Evolutionary conservation across 2,888 invertebrate species (phyloP).

Genomic region (Drosophila basisetae): DNA sequence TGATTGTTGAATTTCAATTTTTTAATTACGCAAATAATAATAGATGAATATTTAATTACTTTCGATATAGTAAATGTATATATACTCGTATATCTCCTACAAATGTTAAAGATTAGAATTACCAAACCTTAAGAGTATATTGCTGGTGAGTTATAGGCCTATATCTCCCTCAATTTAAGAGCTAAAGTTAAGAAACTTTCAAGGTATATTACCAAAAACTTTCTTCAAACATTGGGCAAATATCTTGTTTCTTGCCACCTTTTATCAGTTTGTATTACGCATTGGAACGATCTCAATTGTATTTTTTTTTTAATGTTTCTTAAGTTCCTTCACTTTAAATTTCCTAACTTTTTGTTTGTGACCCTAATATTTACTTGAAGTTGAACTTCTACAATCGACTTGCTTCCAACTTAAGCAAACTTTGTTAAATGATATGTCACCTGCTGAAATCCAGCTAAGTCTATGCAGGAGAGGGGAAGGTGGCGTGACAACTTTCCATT

Average conservation of each 20-base stretch:
- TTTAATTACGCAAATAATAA: background rate
- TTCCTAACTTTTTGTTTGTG: background rate
- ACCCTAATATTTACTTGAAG: background rate
- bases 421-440: slow-evolving; percentile 13
- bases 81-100: too few relatives aligned
- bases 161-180: too few relatives aligned
- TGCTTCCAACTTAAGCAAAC: background rate
- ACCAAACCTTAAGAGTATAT: too few relatives aligned
- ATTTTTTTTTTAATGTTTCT: background rate
- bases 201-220: too few relatives aligned
- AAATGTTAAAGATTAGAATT: too few relatives aligned
- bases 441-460: slow-evolving; percentile 4
- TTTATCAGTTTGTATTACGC: too few relatives aligned
- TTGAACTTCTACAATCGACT: background rate
- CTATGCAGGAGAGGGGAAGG: background rate
- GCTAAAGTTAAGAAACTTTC: too few relatives aligned
- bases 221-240: too few relatives aligned
- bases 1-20: background rate
- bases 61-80: too few relatives aligned
- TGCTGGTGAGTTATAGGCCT: too few relatives aligned
- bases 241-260: too few relatives aligned
- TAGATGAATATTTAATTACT: too few relatives aligned
- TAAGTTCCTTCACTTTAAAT: background rate
- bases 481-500: slow-evolving; percentile 23
- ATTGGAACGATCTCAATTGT: background rate